These are phyloP conservation scores for Argynnis bischoffii DNA, from an alignment of 2,888 invertebrate genomes.

Conservation along the genomic window DNA sequence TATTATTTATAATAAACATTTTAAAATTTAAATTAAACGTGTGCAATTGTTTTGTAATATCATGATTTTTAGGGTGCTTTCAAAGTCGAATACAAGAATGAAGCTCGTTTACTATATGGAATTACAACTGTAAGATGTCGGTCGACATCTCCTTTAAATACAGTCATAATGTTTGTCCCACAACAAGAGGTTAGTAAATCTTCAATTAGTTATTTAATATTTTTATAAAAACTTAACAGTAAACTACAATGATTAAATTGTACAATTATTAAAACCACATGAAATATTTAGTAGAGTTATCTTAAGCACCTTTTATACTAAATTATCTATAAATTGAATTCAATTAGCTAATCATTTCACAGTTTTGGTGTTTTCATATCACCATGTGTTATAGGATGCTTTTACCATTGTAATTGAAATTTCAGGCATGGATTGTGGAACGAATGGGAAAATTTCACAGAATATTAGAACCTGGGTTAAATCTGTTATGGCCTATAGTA, in stretches of 20 bases:
- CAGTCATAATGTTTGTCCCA: slow-evolving; percentile 97
- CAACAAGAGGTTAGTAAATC: slow-evolving; percentile 93
- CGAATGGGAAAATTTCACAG: slow-evolving; percentile 98
- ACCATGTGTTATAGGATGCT: too few species aligned
- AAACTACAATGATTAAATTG: slow-evolving; percentile 22
- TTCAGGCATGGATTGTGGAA: slow-evolving; percentile 97
- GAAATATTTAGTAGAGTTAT: background rate
- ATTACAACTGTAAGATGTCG: slow-evolving; percentile 65
- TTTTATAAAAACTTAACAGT: background rate
- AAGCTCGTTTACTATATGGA: slow-evolving; percentile 63
- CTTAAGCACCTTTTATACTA: too few species aligned
- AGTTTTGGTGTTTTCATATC: background rate
- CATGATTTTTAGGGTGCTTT: slow-evolving; percentile 66
- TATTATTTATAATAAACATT: slow-evolving; percentile 31
- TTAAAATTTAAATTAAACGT: slow-evolving; percentile 6
- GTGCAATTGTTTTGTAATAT: slow-evolving; percentile 28
- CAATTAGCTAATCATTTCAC: background rate
- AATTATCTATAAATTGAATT: background rate
- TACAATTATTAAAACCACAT: background rate
- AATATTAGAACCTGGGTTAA: slow-evolving; percentile 96
- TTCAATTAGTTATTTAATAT: background rate
- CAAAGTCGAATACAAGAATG: slow-evolving; percentile 68
- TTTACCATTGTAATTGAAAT: slow-evolving; percentile 38
- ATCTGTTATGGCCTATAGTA: slow-evolving; percentile 93
- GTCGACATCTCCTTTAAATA: slow-evolving; percentile 92